Conservation (phyloP, 2,797 vertebrate species). For the Coregonus suidteri region DNA sequence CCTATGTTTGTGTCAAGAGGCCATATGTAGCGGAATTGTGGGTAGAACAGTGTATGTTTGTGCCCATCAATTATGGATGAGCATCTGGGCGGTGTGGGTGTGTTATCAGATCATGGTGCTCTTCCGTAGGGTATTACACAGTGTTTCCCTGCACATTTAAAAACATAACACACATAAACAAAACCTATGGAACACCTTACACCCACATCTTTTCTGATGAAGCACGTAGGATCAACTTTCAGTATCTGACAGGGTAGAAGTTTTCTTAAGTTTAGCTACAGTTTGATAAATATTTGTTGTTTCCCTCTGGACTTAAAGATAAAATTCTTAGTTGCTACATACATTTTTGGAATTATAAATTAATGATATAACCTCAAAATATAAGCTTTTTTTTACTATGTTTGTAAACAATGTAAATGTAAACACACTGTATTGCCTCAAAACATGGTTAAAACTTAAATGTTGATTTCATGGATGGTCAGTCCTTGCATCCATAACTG, state of each 20-base stretch:
- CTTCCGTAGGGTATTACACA: conserved; percentile 37
- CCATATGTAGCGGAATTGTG: conserved; percentile 30
- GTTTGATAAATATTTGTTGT: background rate
- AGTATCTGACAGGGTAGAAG: background rate
- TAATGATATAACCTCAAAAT: no score
- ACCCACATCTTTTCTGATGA: conserved; percentile 17
- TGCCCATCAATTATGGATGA: conserved; percentile 75
- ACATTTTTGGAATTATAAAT: no score
- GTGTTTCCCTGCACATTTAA: conserved; percentile 35
- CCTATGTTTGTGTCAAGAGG: conserved; percentile 23
- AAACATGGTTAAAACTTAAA: no score
- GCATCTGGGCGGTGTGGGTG: conserved; percentile 69
- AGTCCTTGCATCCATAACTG: no score
- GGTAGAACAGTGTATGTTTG: conserved; percentile 30
- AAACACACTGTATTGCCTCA: no score
- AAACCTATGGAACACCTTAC: conserved; percentile 8
- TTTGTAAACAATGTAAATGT: no score
- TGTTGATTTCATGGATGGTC: no score
- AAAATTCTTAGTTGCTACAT: no score
- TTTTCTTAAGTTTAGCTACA: background rate
- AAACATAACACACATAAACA: conserved; percentile 18
- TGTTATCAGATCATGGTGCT: conserved; percentile 50
- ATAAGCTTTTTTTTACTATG: no score
- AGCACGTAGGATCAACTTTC: conserved; percentile 14
- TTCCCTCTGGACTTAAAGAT: background rate